Conservation (phyloP, 2,797 vertebrate genomes). For the Miichthys miiuy region DNA sequence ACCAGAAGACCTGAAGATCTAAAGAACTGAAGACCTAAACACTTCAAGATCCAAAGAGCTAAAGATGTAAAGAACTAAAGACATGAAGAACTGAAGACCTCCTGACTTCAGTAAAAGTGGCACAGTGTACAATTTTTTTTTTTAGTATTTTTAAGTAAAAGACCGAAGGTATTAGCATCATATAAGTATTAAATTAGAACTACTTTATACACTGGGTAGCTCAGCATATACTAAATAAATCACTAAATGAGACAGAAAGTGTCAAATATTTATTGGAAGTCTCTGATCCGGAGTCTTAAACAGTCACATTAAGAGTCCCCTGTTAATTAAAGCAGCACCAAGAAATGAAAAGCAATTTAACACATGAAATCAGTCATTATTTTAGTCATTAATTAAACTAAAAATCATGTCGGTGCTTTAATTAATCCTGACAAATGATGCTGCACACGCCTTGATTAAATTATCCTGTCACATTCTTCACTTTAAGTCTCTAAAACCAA, state of each 20-base stretch:
- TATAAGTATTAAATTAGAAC: no score
- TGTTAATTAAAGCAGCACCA: constrained; percentile 18
- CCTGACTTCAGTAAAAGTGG: neutral
- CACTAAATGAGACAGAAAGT: no score
- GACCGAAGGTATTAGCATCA: no score
- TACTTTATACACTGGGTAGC: no score
- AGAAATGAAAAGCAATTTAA: constrained; percentile 10
- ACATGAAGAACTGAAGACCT: no score
- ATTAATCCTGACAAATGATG: constrained; percentile 23
- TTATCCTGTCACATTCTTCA: neutral
- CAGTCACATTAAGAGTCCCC: neutral
- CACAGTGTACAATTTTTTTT: no score
- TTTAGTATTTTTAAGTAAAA: no score
- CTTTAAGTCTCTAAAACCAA: neutral
- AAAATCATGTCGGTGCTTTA: neutral
- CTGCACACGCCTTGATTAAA: neutral
- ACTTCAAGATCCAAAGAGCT: no score
- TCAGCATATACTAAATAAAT: no score
- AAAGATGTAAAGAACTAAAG: no score
- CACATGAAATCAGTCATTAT: constrained; percentile 9
- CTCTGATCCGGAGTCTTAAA: neutral
- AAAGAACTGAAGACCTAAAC: no score
- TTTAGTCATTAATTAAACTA: constrained; percentile 19
- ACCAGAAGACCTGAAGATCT: no score
- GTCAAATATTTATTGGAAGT: neutral